Base-by-base conservation (phyloP, 2,113 vertebrate species). In the Pelecanoides urinatrix region DNA sequence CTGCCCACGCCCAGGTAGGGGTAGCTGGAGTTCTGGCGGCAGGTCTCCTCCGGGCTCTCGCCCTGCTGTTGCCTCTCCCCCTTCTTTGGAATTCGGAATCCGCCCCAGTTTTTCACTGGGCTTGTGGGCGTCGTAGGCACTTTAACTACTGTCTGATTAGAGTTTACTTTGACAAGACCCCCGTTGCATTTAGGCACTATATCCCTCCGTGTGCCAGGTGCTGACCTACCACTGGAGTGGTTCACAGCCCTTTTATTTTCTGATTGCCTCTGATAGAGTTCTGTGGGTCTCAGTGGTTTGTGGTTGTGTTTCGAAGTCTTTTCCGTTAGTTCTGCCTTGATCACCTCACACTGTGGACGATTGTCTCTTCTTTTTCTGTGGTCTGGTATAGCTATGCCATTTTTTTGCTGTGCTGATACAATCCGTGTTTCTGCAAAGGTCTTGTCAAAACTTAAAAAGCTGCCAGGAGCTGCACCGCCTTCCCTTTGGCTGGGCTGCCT, bases 1-100 rank as follows among this genome's bases (percentile, higher is more conserved):
- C 94, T 97, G 93, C 95, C 96, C 55, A 97, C 2, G 25, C 95
- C 97, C 96, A 98, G 68, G 75, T 96, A 97, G 56, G 98, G 74
- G 88, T 94, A 97, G 92, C 90, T 91, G 7, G 97, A 85, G 95
- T 95, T 98, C 91, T 97, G 98, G 93, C 81, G 94, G 94, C 98
- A 98, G 52, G 96, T 27, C 56, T 97, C 98, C 45, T 94, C 97
- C 0, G 40, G 95, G 88, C 80, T 93, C 78, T 97, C 97, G 3
- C 94, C 97, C 59, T 97, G 98, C 78, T 74, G 97, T 40, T 98
- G 98, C 94, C 98, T 98, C 74, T 99, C 99, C 83, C 98, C 98
- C 89, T 99, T 98, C 98, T 99, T 99, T 80, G 99, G 99, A 98
- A 99, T 99, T 94, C 98, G 97, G 97, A 99, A 99, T 96, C 98